These are phyloP conservation scores for Pheosia gnoma DNA, from an alignment of 2,888 invertebrate genomes.

Conservation along the genomic window DNA sequence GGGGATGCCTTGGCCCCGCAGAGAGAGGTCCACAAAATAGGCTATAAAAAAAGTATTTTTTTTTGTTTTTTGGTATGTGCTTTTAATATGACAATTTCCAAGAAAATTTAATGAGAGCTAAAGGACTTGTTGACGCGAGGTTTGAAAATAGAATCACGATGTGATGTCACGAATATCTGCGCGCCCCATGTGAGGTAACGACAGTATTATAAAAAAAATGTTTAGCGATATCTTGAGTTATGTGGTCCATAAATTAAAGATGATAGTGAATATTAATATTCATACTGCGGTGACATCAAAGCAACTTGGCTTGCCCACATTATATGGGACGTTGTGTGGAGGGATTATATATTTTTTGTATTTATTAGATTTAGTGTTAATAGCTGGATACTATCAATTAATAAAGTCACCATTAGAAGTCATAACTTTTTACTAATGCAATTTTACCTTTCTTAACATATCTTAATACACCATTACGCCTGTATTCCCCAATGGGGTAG, in stretches of 20 bases:
- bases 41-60: too few species aligned
- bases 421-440: too few species aligned
- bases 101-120: neutral
- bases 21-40: too few species aligned
- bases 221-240: neutral
- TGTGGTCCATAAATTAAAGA: neutral
- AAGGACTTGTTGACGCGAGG: neutral
- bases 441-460: too few species aligned
- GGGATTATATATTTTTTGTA: too few species aligned
- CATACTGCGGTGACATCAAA: neutral
- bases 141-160: neutral
- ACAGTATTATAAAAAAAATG: neutral
- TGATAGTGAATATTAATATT: neutral
- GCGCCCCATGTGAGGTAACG: neutral
- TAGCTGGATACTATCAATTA: too few species aligned
- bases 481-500: too few species aligned
- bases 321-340: neutral
- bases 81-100: neutral
- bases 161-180: neutral
- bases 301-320: neutral
- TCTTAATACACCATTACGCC: too few species aligned
- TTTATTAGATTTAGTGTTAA: too few species aligned
- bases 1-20: too few species aligned
- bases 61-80: neutral
- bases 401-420: too few species aligned